Base-by-base conservation (phyloP, 2,113 vertebrate species). In the Erythrocebus patas region DNA sequence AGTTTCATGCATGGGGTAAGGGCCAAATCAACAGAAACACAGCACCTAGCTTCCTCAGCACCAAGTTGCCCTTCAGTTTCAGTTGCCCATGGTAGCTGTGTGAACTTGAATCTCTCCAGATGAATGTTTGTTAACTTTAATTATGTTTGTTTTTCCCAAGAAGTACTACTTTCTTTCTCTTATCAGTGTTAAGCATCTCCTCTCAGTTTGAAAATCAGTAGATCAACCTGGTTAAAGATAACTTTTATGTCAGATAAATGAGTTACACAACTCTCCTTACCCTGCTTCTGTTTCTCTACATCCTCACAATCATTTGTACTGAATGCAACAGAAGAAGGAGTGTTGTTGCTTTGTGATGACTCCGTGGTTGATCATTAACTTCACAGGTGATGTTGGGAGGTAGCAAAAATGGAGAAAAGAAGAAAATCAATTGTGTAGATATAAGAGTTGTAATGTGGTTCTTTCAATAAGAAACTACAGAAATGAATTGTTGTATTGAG, bases 191-290 rank as follows among this genome's bases (percentile, higher is more conserved):
- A 90, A 91, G 59, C 59, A 23, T 68, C 66, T 85, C 64, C 52
- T 82, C 6, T 81, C 85, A 64, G n/a, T 94, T 59, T 88, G 57
- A 85, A 82, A 96, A 66, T 76, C 43, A 81, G 55, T 84, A 95
- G 30, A 52, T 40, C 25, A 72, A 43, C 25, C 38, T 14, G 6
- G 88, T 38, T 12, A 38, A 92, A 89, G 61, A 20, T 45, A 59
- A 22, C n/a, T 38, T 79, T 83, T 25, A 25, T 75, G 13, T 84
- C 55, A 72, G 52, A 43, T 57, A 75, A 35, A 20, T 48, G 72
- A 83, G 17, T 84, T 78, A 22, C 10, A 45, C 38, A 50, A n/a
- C 11, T 87, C 45, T 84, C 64, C 79, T 52, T 38, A 20, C 64
- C 66, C 11, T 61, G 14, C 48, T 35, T 10, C 40, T 75, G 7